Percentiles rank a stretch among this genome's conserved stretches.
phyloP scores from a whole-genome alignment of 2,113 vertebrate species.

The Rhinoptilus africanus region DNA sequence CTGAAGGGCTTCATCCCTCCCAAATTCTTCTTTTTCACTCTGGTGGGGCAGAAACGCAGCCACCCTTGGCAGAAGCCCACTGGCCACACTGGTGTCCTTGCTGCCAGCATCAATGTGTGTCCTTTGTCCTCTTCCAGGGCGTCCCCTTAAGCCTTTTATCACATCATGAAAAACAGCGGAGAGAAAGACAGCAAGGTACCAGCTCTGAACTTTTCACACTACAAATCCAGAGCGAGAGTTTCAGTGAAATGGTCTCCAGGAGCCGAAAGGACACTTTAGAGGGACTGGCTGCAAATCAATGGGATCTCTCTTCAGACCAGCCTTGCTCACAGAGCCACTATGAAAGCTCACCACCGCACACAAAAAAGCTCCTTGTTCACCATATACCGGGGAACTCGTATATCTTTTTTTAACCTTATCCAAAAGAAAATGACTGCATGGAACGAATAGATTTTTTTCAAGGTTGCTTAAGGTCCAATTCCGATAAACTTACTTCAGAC shows the following conservation, averaged over 20 bases:
- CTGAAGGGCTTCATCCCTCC: not conserved
- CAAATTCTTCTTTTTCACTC: not conserved
- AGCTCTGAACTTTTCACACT: not conserved
- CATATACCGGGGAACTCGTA: not conserved
- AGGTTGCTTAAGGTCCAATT: not conserved
- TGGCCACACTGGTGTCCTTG: not conserved
- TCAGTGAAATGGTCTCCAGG: rapidly evolving
- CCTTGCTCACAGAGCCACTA: not conserved
- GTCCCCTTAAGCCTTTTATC: not conserved
- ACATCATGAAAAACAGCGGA: rapidly evolving
- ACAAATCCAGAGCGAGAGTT: not conserved
- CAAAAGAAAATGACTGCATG: not conserved
- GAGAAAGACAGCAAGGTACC: not conserved
- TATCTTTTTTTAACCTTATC: not conserved
- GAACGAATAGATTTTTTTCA: conserved; percentile 1
- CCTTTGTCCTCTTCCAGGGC: not conserved
- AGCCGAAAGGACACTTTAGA: not conserved
- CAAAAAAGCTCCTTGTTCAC: conserved; percentile 58
- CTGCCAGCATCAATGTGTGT: rapidly evolving
- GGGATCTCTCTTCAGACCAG: conserved; percentile 21
- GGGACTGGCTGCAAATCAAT: not conserved
- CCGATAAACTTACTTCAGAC: not conserved
- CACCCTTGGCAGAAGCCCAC: not conserved
- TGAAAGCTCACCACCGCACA: not conserved
- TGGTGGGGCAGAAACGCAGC: not conserved